These are phyloP conservation scores for Oscheius sp. DNA, from an alignment of 2,888 invertebrate genomes.

Conservation along the genomic window DNA sequence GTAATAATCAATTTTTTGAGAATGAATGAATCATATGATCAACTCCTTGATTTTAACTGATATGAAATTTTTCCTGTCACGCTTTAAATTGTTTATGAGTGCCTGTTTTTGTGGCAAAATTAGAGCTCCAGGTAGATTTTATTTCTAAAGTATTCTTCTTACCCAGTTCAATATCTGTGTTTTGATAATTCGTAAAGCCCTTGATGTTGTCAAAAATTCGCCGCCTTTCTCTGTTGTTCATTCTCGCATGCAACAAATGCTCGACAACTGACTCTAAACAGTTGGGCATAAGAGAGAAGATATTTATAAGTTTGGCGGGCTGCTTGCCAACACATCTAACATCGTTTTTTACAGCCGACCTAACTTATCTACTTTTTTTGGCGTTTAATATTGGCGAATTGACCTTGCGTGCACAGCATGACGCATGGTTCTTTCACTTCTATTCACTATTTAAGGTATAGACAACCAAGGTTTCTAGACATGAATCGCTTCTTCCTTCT, in stretches of 20 bases:
- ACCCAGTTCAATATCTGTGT: no score
- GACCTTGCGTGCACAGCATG: neutral
- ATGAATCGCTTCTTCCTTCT: constrained; percentile 29
- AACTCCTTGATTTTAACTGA: no score
- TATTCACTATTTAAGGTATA: neutral
- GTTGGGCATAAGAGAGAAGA: constrained; percentile 8
- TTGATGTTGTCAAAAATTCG: neutral
- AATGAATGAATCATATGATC: no score
- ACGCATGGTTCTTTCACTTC: neutral
- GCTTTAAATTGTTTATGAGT: no score
- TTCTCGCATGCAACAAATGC: constrained; percentile 20
- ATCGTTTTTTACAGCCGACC: neutral
- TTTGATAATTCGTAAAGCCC: no score
- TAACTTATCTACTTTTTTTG: neutral
- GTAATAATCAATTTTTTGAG: no score
- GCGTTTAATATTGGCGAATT: constrained; percentile 10
- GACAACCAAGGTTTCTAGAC: neutral
- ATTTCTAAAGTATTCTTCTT: no score
- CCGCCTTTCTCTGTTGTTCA: constrained; percentile 16
- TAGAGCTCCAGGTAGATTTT: no score
- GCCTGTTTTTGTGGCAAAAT: no score
- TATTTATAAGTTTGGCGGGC: constrained; percentile 15
- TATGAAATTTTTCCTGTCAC: no score
- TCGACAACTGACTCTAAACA: constrained; percentile 26
- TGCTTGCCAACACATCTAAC: constrained; percentile 11